These are phyloP conservation scores for Perodicticus potto DNA, from an alignment of 2,797 vertebrate species.

Conservation along the genomic window DNA sequence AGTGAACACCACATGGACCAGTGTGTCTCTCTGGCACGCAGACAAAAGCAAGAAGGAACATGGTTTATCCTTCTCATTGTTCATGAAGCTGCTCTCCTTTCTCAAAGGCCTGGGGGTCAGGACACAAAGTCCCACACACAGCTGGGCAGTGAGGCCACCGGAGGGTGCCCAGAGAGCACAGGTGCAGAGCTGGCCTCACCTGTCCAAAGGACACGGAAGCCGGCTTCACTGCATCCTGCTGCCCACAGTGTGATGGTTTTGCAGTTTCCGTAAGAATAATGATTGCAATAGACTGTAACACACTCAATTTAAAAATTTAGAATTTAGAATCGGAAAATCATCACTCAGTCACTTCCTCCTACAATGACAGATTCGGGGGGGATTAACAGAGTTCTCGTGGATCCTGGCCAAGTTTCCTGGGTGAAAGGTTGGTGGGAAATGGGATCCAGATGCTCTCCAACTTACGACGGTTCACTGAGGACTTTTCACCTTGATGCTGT, in stretches of 20 bases:
- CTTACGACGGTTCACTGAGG: not conserved
- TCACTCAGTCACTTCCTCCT: not conserved
- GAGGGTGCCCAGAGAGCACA: no score
- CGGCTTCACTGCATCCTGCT: not conserved
- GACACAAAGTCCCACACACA: rapidly evolving
- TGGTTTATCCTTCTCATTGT: rapidly evolving
- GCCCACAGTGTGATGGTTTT: not conserved
- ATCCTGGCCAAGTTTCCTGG: not conserved
- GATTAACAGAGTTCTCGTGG: not conserved
- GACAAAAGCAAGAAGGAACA: rapidly evolving
- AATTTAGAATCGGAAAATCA: not conserved
- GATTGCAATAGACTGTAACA: not conserved
- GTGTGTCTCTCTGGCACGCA: rapidly evolving
- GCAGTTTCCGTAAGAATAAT: not conserved
- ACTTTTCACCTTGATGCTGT: not conserved
- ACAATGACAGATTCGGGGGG: not conserved
- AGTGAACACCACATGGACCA: not conserved
- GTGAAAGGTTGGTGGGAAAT: not conserved
- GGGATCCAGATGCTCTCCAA: not conserved
- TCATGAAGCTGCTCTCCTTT: not conserved
- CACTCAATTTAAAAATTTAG: not conserved
- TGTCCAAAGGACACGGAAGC: not conserved
- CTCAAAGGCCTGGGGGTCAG: not conserved
- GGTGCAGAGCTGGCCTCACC: rapidly evolving
- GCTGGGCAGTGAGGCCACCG: rapidly evolving